Evolutionary conservation across 2,888 invertebrate genomes (phyloP).

Genomic region (Cynaeus angustus): DNA sequence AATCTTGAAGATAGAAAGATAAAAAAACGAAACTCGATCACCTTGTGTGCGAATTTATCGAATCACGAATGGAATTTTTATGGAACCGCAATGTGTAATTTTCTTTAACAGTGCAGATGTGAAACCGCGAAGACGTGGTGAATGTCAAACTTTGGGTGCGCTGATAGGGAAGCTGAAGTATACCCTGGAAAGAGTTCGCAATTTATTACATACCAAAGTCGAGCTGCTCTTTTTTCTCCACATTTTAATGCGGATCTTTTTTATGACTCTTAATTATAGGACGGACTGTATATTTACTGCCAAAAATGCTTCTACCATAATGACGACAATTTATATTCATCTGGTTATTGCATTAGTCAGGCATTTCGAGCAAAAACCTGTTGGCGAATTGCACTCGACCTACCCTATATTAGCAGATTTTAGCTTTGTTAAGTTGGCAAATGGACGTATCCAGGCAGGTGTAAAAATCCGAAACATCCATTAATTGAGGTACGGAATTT

Average conservation of each 20-base stretch:
- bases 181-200: too few relatives aligned
- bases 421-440: too few relatives aligned
- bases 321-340: constrained; percentile 18
- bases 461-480: constrained; percentile 9
- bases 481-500: constrained; percentile 7
- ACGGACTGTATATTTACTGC: constrained; percentile 11
- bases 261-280: constrained; percentile 16
- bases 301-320: constrained; percentile 1
- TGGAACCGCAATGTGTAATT: constrained; percentile 49
- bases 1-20: constrained; percentile 26
- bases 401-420: not conserved
- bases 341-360: constrained; percentile 8
- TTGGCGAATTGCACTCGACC: constrained; percentile 1
- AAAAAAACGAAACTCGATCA: constrained; percentile 51
- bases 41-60: constrained; percentile 54
- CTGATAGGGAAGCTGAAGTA: too few relatives aligned
- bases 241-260: not conserved
- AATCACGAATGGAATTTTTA: constrained; percentile 53
- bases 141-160: too few relatives aligned
- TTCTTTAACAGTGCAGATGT: constrained; percentile 26
- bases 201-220: not conserved
- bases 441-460: too few relatives aligned
- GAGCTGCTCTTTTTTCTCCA: too few relatives aligned
- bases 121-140: constrained; percentile 22
- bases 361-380: constrained; percentile 8